Evolutionary conservation across 2,113 vertebrate species (phyloP).

Genomic region (Cyrtonyx montezumae): DNA sequence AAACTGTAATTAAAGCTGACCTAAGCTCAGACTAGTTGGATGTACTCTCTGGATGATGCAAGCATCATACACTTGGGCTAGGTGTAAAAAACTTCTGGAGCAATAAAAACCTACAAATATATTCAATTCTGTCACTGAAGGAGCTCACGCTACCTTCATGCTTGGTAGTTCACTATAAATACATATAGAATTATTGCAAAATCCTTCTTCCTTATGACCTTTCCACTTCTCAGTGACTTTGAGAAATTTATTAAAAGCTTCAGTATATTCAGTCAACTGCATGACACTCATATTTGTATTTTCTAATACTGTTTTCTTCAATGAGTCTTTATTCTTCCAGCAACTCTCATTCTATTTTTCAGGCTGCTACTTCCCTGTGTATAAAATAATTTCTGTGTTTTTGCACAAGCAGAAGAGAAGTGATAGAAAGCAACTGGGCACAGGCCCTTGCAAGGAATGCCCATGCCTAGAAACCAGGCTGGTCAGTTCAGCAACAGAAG

Average conservation of each 20-base stretch:
- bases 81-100: not conserved
- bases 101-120: not conserved
- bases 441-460: not conserved
- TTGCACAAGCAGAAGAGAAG: not conserved
- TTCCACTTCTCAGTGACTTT: not conserved
- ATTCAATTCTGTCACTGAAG: not conserved
- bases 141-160: not conserved
- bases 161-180: not conserved
- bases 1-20: conserved; percentile 11
- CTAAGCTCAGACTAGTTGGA: not conserved
- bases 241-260: not conserved
- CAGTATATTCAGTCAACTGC: not conserved
- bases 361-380: not conserved
- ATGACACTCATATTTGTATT: not conserved
- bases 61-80: not conserved
- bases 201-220: not conserved
- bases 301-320: not conserved
- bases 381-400: not conserved
- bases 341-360: not conserved
- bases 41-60: not conserved
- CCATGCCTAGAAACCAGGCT: not conserved
- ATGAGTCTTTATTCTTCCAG: not conserved
- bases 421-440: not conserved
- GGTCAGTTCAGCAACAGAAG: not conserved
- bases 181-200: not conserved